These are phyloP conservation scores for Syngnathoides biaculeatus DNA, from an alignment of 2,113 vertebrate species.

Conservation along the genomic window DNA sequence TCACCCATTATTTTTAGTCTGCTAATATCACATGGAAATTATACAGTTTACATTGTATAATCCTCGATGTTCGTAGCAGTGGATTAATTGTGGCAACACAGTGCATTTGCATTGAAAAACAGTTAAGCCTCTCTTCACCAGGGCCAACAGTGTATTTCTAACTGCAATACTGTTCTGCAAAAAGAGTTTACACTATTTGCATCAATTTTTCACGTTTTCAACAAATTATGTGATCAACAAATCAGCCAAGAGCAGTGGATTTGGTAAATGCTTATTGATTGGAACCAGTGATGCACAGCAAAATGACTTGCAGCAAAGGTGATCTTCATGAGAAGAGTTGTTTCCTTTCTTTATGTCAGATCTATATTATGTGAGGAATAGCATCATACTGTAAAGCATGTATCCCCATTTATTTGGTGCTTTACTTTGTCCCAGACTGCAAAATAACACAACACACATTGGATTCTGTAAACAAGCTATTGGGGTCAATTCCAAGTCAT, in stretches of 20 bases:
- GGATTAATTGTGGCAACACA: background rate
- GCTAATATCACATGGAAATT: background rate
- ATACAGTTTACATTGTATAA: background rate
- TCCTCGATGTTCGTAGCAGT: background rate
- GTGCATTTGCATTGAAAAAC: slow-evolving; percentile 6
- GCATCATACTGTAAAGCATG: background rate
- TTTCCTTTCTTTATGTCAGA: slow-evolving; percentile 3
- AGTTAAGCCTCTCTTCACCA: slow-evolving; percentile 1
- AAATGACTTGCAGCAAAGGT: slow-evolving; percentile 16
- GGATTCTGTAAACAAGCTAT: slow-evolving; percentile 8
- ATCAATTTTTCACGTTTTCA: slow-evolving; percentile 27
- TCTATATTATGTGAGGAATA: slow-evolving; percentile 6
- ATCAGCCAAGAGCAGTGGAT: background rate
- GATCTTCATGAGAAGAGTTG: slow-evolving; percentile 24
- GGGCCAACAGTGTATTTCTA: background rate
- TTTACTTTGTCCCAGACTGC: slow-evolving; percentile 10
- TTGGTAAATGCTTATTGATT: slow-evolving; percentile 29
- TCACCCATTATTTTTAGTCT: background rate
- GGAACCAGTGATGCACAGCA: slow-evolving; percentile 5
- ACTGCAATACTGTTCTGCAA: background rate
- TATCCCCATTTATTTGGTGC: background rate
- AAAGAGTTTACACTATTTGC: slow-evolving; percentile 9
- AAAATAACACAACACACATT: slow-evolving; percentile 6
- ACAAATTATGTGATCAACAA: background rate
- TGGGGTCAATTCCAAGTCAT: slow-evolving; percentile 8